phyloP scores from a whole-genome alignment of 1,140 invertebrate genomes.

The Sipha flava region DNA sequence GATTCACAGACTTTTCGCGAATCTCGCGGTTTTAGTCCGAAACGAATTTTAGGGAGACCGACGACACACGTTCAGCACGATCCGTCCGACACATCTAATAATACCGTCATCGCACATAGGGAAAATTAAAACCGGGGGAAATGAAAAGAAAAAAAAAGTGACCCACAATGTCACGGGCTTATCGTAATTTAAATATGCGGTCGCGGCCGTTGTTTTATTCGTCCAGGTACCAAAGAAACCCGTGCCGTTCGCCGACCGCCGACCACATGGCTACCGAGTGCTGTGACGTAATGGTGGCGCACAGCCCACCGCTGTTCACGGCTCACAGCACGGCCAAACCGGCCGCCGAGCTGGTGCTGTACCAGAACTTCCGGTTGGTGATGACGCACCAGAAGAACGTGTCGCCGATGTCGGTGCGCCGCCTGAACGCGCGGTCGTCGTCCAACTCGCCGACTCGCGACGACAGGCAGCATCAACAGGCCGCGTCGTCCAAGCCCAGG shows the following conservation, averaged over 20 bases:
- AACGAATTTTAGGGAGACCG: no score
- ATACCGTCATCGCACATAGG: no score
- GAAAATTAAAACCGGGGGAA: no score
- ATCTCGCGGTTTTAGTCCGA: no score
- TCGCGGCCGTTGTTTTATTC: neutral
- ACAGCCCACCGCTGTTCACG: slow-evolving; percentile 59
- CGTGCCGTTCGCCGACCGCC: neutral
- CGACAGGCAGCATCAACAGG: slow-evolving; percentile 40
- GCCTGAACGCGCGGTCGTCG: slow-evolving; percentile 39
- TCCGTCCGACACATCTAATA: no score
- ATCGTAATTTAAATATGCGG: neutral
- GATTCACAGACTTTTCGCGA: no score
- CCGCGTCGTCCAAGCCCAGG: slow-evolving; percentile 41
- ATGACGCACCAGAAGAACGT: slow-evolving; percentile 43
- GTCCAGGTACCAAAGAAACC: neutral
- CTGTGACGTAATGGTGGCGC: slow-evolving; percentile 51
- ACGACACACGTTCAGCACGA: no score
- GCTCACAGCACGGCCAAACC: slow-evolving; percentile 48
- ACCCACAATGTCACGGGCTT: neutral
- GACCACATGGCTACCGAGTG: slow-evolving; percentile 34
- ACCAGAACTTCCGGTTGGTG: slow-evolving; percentile 40
- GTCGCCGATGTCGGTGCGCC: slow-evolving; percentile 41
- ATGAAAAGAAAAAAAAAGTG: no score
- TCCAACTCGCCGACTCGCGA: slow-evolving; percentile 39
- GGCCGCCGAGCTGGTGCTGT: slow-evolving; percentile 41